Evolutionary conservation across 2,888 invertebrate species (phyloP), one percentile per base, ranked within the genome.

Genomic region (Altica lythri): DNA sequence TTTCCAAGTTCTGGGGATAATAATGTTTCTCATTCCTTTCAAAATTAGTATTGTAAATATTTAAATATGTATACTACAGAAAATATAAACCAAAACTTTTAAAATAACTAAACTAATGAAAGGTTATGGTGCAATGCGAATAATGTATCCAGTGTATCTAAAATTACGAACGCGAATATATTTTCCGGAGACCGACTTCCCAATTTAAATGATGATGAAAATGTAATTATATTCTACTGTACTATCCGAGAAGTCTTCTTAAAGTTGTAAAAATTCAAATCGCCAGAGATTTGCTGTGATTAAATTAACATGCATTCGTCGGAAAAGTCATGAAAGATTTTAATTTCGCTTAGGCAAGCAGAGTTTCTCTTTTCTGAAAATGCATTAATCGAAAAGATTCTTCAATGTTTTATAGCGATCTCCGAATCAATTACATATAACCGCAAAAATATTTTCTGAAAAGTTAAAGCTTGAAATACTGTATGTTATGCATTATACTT

Each of bases 221-320:
- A 42, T 44, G 9, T 19, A 44, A 30, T 44, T 30, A 44, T 30
- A 14, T 14, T 30, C 19, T 18, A 13, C 30, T 30, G 32, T 13
- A 25, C 32, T 17, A 10, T 44, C 19, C n/a, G 14, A 14, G 9
- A 14, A 34, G 16, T 9, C 16, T 34, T 16, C 16, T 34, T 14
- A 14, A 16, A 34, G 16, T 34, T 34, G 50, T 37, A 47, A 50
- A 51, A 54, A 40, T 51, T 47, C 48, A 47, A 52, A 54, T 48
- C 43, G n/a, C 29, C 38, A 18, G 38, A 54, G 53, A 49, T 53
- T 52, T 47, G 47, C 45, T 40, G 44, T 51, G 48, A 52, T 51
- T 54, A 50, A 58, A 58, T 58, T 52, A 58, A 44, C 43, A 49
- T 58, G 54, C 50, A 53, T 45, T 52, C 48, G 8, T 42, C 37